Conservation (phyloP, 1,140 invertebrate species). For the Agrypnia vestita region DNA sequence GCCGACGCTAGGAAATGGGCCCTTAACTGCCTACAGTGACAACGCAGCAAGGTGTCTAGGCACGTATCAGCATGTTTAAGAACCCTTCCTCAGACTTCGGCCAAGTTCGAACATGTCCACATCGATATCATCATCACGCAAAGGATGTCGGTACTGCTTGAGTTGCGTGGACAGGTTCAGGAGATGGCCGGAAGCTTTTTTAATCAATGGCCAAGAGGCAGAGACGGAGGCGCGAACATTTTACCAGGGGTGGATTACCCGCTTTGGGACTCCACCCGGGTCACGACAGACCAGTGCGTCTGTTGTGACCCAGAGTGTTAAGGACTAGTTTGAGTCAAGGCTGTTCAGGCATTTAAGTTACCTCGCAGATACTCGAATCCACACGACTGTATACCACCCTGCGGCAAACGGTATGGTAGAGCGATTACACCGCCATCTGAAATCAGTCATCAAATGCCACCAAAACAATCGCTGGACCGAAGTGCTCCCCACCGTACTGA, state of each 20-base stretch:
- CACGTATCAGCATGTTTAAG: too few relatives aligned
- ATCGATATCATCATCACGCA: constrained; percentile 64
- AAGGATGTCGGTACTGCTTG: constrained; percentile 64
- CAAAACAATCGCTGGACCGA: too few relatives aligned
- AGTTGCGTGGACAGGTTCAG: constrained; percentile 68
- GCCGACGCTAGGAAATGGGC: too few relatives aligned
- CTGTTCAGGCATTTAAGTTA: not conserved
- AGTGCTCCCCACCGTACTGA: too few relatives aligned
- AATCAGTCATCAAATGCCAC: too few relatives aligned
- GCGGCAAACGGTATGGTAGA: too few relatives aligned
- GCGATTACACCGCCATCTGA: too few relatives aligned
- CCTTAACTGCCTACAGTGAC: too few relatives aligned
- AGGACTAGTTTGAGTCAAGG: not conserved
- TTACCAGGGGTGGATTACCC: constrained; percentile 63
- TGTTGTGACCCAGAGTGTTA: too few relatives aligned
- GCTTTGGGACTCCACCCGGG: constrained; percentile 63
- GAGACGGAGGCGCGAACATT: constrained; percentile 64
- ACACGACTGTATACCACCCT: too few relatives aligned
- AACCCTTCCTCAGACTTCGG: not conserved
- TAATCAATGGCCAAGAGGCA: constrained; percentile 63
- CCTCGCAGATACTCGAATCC: too few relatives aligned
- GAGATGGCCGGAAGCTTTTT: constrained; percentile 67
- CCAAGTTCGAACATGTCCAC: constrained; percentile 58
- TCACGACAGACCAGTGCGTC: too few relatives aligned
- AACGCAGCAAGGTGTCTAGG: not conserved